phyloP scores from a whole-genome alignment of 2,113 vertebrate genomes.

The Apodemus speciosus region DNA sequence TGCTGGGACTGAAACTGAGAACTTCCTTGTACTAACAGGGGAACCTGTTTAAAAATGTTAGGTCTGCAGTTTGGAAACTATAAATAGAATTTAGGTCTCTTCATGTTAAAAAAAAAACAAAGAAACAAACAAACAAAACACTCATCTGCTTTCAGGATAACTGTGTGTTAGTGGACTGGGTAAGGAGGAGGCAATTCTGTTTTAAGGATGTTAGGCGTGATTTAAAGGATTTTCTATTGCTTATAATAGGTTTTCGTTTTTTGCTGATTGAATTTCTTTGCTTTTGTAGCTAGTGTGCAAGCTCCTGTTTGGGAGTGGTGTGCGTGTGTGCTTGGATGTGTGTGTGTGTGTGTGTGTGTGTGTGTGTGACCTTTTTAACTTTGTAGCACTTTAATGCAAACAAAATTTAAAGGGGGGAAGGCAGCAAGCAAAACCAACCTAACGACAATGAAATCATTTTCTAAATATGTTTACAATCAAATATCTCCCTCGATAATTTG shows the following conservation, averaged over 20 bases:
- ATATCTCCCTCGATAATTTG: conserved; percentile 79
- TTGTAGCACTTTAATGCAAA: conserved; percentile 73
- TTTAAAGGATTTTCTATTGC: conserved; percentile 72
- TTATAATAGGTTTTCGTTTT: conserved; percentile 74
- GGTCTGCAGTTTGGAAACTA: conserved; percentile 41
- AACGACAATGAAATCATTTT: conserved; percentile 79
- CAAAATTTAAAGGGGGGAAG: conserved; percentile 64
- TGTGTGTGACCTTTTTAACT: conserved; percentile 75
- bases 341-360: conserved; percentile 7
- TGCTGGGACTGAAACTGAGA: conserved; percentile 40
- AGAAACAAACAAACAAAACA: neutral
- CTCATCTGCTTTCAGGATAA: conserved; percentile 61
- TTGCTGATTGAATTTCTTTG: conserved; percentile 77
- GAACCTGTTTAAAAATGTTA: conserved; percentile 56
- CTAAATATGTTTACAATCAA: conserved; percentile 80
- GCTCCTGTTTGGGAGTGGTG: conserved; percentile 27
- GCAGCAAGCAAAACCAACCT: conserved; percentile 63
- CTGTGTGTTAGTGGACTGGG: conserved; percentile 44
- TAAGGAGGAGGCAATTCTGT: conserved; percentile 69
- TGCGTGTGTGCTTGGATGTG: neutral
- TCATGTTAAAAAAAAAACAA: neutral
- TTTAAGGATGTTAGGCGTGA: conserved; percentile 74
- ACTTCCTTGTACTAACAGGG: conserved; percentile 46
- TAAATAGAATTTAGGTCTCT: conserved; percentile 66
- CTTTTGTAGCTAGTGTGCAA: conserved; percentile 44